These are phyloP conservation scores for Prochilodus magdalenae DNA, from an alignment of 2,113 vertebrate species.

Conservation along the genomic window DNA sequence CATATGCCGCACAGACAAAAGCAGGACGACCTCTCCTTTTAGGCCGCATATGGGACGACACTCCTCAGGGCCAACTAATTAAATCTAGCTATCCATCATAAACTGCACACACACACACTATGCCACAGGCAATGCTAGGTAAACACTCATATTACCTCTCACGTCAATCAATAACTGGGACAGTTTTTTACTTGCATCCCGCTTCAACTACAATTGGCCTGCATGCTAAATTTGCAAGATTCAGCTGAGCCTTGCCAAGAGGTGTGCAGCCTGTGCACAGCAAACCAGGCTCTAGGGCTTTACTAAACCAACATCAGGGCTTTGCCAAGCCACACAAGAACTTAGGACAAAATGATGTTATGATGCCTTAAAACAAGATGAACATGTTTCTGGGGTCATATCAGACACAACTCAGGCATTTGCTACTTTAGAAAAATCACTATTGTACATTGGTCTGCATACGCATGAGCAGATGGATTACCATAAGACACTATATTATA, in stretches of 20 bases:
- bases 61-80: conserved; percentile 55
- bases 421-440: background rate
- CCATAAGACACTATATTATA: too few species aligned
- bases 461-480: too few species aligned
- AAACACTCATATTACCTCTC: conserved; percentile 45
- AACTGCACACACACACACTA: conserved; percentile 16
- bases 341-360: background rate
- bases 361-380: background rate
- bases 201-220: background rate
- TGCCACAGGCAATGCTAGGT: conserved; percentile 17
- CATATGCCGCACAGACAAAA: conserved; percentile 56
- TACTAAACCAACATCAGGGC: background rate
- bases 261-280: background rate
- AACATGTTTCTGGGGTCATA: background rate
- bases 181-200: conserved; percentile 33
- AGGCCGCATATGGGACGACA: conserved; percentile 51
- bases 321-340: too few species aligned
- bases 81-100: conserved; percentile 54
- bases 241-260: background rate
- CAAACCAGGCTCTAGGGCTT: background rate
- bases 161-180: conserved; percentile 39
- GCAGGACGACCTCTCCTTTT: conserved; percentile 59
- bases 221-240: background rate
- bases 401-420: background rate
- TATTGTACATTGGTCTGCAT: too few species aligned